These are phyloP conservation scores for Penelope pileata DNA, from an alignment of 2,113 vertebrate genomes.

Conservation along the genomic window DNA sequence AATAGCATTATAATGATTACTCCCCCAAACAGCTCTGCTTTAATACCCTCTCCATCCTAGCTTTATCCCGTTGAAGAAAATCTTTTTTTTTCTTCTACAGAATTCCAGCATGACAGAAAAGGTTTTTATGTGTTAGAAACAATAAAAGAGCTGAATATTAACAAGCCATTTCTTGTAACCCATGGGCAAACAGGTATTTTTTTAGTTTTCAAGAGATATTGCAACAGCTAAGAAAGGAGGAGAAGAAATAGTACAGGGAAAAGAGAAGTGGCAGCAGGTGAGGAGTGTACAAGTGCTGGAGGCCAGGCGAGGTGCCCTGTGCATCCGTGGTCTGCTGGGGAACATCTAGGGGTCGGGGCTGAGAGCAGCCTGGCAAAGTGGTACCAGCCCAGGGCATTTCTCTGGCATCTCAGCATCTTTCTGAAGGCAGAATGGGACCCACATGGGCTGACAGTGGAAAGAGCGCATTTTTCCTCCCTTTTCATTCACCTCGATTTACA, in stretches of 20 bases:
- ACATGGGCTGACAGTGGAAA: background rate
- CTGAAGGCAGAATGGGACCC: background rate
- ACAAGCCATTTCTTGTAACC: background rate
- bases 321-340: fast-evolving
- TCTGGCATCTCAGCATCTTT: background rate
- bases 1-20: background rate
- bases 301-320: background rate
- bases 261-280: background rate
- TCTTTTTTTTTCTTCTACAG: background rate
- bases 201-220: background rate
- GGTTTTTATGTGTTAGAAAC: background rate
- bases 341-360: background rate
- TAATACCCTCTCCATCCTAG: background rate
- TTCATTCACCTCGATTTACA: background rate
- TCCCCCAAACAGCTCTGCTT: background rate
- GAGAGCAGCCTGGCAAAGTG: background rate
- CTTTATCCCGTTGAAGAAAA: slow-evolving; percentile 6
- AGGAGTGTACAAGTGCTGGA: background rate
- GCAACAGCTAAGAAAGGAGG: background rate
- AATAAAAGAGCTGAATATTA: background rate
- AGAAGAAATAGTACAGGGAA: background rate
- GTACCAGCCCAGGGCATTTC: background rate
- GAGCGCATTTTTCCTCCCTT: background rate
- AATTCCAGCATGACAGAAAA: background rate
- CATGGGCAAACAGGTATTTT: background rate